A percentile compares a stretch with the other conserved stretches of the same genome.
Conservation (phyloP, 2,888 invertebrate genomes). For the Erebia epiphron region DNA sequence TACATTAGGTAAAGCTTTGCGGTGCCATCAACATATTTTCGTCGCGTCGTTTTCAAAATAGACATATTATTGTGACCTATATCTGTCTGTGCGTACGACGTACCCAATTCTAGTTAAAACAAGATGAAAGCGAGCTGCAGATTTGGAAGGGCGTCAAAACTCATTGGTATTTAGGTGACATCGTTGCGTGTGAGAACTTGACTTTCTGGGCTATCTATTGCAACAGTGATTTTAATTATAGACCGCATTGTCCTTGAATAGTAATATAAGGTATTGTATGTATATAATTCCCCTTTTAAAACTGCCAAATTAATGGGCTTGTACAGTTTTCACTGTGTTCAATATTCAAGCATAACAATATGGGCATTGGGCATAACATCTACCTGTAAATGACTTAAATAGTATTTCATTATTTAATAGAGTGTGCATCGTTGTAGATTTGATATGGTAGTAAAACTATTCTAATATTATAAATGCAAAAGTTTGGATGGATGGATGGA, state of each 20-base stretch:
- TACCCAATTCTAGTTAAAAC: slow-evolving; percentile 29
- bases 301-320: neutral
- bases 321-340: neutral
- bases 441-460: too few relatives aligned
- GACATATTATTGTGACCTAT: slow-evolving; percentile 18
- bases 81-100: slow-evolving; percentile 1
- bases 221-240: slow-evolving; percentile 13
- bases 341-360: too few relatives aligned
- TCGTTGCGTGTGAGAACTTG: slow-evolving; percentile 28
- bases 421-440: too few relatives aligned
- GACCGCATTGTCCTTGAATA: slow-evolving; percentile 10
- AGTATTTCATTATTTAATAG: too few relatives aligned
- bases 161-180: slow-evolving; percentile 44
- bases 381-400: too few relatives aligned
- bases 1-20: neutral
- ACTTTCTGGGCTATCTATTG: slow-evolving; percentile 25
- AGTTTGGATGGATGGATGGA: too few relatives aligned
- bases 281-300: neutral
- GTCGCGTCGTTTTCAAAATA: neutral
- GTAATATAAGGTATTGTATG: neutral
- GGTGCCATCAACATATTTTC: slow-evolving; percentile 1
- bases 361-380: too few relatives aligned
- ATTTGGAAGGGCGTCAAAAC: slow-evolving; percentile 43
- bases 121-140: slow-evolving; percentile 33
- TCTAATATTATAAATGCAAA: too few relatives aligned